Percentiles rank a stretch among this genome's conserved stretches.
These are phyloP conservation scores for Hormiphora californensis DNA, from an alignment of 37 sponge, comb jelly and placozoan species.

Conservation along the genomic window DNA sequence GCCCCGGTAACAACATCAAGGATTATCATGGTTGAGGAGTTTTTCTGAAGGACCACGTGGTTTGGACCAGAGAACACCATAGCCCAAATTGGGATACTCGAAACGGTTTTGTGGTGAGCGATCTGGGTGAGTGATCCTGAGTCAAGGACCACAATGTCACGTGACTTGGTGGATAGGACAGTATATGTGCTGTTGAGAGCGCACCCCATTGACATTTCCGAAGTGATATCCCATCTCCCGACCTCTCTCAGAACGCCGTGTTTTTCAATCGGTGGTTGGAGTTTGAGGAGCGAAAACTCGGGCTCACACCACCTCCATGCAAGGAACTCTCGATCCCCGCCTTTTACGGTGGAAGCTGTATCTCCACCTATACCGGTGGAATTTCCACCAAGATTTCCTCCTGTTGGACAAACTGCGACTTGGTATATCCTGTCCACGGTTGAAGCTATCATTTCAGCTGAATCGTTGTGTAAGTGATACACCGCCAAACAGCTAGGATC, in stretches of 20 bases:
- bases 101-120: not conserved
- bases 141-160: conserved; percentile 7
- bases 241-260: conserved; percentile 2
- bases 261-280: not conserved
- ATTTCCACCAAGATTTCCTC: too few relatives aligned
- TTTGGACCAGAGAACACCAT: not conserved
- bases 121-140: not conserved
- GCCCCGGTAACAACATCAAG: not conserved
- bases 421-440: too few relatives aligned
- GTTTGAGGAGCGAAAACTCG: not conserved
- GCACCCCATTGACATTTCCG: not conserved
- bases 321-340: not conserved
- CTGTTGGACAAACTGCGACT: too few relatives aligned
- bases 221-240: too few relatives aligned
- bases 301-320: conserved; percentile 46
- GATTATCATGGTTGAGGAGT: not conserved
- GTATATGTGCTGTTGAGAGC: not conserved
- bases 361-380: too few relatives aligned
- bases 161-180: not conserved
- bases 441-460: too few relatives aligned
- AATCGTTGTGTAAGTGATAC: too few relatives aligned
- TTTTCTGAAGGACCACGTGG: not conserved
- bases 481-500: not conserved
- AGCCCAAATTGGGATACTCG: conserved; percentile 5
- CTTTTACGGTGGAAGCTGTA: too few relatives aligned